Evolutionary conservation across 1,140 invertebrate species (phyloP).

Genomic region (Leptinotarsa texana): DNA sequence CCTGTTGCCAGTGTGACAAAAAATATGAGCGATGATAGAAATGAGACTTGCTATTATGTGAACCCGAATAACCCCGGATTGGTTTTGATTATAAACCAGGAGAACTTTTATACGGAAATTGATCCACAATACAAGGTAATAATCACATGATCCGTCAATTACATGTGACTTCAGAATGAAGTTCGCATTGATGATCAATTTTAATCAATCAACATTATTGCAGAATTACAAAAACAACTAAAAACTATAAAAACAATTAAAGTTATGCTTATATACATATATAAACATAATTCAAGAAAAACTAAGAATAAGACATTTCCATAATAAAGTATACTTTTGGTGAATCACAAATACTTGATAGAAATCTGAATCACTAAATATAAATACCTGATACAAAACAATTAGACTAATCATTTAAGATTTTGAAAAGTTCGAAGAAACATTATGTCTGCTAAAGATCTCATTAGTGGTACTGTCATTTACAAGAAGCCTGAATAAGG

Average conservation of each 20-base stretch:
- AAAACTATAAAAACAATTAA: too few species aligned
- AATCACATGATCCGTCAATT: background rate
- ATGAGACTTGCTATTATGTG: slow-evolving; percentile 37
- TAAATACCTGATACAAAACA: background rate
- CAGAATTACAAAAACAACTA: too few species aligned
- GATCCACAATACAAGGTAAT: slow-evolving; percentile 37
- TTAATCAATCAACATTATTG: background rate
- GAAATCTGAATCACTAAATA: background rate
- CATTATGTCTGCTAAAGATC: too few species aligned
- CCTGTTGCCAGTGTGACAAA: background rate
- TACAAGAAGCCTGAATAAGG: too few species aligned
- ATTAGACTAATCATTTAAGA: too few species aligned
- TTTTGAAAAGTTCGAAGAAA: too few species aligned
- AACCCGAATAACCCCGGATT: slow-evolving; percentile 44
- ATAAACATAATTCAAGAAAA: too few species aligned
- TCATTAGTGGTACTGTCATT: too few species aligned
- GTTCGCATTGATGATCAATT: background rate
- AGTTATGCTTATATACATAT: too few species aligned
- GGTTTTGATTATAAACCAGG: slow-evolving; percentile 50
- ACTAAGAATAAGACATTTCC: too few species aligned
- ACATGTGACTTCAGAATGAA: background rate
- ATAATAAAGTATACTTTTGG: slow-evolving; percentile 16
- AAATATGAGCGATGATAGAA: background rate
- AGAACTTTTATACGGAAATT: slow-evolving; percentile 46
- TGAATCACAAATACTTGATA: background rate